Evolutionary conservation across 2,113 vertebrate genomes (phyloP).

Genomic region (Pedionomus torquatus): DNA sequence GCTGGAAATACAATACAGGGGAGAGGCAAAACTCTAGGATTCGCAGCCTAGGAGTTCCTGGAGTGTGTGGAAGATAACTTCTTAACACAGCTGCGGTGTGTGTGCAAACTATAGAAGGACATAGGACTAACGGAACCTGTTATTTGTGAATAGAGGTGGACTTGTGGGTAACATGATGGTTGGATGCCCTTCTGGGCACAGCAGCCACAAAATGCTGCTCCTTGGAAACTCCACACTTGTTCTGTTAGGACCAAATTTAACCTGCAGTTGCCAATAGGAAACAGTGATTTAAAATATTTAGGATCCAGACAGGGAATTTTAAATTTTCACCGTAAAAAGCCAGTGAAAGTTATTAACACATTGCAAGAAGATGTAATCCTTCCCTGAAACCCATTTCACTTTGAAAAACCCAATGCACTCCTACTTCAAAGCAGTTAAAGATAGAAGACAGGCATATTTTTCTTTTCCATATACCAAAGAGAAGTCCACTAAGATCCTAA

Average conservation of each 20-base stretch:
- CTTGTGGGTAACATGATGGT: too few relatives aligned
- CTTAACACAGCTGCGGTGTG: not conserved
- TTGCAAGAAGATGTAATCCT: not conserved
- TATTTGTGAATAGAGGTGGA: too few relatives aligned
- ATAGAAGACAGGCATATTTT: not conserved
- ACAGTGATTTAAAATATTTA: not conserved
- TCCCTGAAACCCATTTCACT: not conserved
- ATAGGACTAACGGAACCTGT: not conserved
- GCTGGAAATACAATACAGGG: not conserved
- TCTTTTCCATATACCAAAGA: not conserved
- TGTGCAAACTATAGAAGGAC: not conserved
- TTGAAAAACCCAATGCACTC: not conserved
- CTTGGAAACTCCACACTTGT: not conserved
- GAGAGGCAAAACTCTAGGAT: not conserved
- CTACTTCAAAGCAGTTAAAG: not conserved
- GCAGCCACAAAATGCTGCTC: not conserved
- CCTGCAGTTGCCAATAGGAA: not conserved
- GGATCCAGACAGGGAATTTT: not conserved
- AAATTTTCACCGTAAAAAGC: not conserved
- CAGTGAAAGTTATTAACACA: not conserved
- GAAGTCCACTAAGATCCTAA: not conserved
- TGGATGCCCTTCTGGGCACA: too few relatives aligned
- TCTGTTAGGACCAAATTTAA: not conserved
- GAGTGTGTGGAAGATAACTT: not conserved
- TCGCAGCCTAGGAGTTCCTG: not conserved